Evolutionary conservation across 2,797 vertebrate species (phyloP).

Genomic region (Urophycis tenuis): DNA sequence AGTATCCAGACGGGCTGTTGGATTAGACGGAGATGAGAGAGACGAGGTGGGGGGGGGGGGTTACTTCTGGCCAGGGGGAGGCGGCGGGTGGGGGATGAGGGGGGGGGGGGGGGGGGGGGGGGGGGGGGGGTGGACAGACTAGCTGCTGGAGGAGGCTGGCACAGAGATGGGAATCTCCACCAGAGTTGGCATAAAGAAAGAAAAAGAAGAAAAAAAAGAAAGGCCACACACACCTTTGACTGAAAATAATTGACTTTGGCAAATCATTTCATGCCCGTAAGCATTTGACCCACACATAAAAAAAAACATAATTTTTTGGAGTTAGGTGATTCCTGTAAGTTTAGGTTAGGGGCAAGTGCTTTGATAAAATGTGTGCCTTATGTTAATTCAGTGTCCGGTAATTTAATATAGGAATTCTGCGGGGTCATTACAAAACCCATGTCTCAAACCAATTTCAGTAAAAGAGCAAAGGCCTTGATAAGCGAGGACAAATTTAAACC

Average conservation of each 20-base stretch:
- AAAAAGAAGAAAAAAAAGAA: conserved; percentile 24
- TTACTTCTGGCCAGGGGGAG: conserved; percentile 32
- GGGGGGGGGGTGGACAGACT: conserved; percentile 34
- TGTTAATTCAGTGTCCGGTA: neutral
- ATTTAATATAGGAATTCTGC: neutral
- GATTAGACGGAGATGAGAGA: conserved; percentile 56
- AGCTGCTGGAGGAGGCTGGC: conserved; percentile 57
- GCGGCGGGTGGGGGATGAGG: conserved; percentile 27
- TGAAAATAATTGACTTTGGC: conserved; percentile 48
- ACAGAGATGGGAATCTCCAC: conserved; percentile 43
- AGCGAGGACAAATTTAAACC: neutral
- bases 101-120: conserved; percentile 24
- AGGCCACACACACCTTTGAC: conserved; percentile 25
- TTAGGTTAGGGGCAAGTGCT: too few species aligned
- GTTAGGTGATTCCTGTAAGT: neutral
- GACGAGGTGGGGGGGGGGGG: conserved; percentile 25
- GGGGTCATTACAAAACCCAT: neutral
- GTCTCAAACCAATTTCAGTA: neutral
- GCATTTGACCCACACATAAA: neutral
- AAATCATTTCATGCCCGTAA: conserved; percentile 16
- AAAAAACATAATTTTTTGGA: neutral
- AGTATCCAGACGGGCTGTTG: conserved; percentile 32
- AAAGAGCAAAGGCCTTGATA: neutral
- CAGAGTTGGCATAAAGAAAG: conserved; percentile 52
- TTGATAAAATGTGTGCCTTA: neutral